Evolutionary conservation across 1,140 invertebrate genomes (phyloP).

Genomic region (Panagrolaimus sp.): DNA sequence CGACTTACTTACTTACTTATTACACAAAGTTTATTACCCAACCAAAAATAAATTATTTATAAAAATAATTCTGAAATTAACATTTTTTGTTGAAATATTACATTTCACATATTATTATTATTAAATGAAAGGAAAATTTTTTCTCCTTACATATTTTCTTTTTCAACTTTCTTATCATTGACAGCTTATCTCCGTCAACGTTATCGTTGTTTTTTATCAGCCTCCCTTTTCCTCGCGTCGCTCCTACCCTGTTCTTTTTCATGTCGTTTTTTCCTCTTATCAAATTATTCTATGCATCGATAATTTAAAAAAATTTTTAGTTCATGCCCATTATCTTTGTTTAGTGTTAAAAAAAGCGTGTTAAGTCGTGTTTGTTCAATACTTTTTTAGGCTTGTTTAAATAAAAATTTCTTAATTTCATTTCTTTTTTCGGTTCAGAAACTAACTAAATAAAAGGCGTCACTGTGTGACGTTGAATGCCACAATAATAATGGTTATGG

Average conservation of each 20-base stretch:
- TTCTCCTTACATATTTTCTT: too few species aligned
- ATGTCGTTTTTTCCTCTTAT: conserved; percentile 7
- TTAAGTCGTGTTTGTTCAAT: not conserved
- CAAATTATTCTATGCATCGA: conserved; percentile 17
- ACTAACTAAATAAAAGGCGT: too few species aligned
- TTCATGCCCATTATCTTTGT: conserved; percentile 1
- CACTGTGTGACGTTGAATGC: not conserved
- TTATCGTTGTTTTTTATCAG: conserved; percentile 14
- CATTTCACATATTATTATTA: too few species aligned
- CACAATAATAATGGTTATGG: conserved; percentile 12
- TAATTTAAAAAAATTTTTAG: not conserved
- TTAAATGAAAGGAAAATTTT: too few species aligned
- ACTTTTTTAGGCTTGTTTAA: conserved; percentile 8
- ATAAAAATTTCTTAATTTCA: not conserved
- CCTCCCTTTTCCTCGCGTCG: not conserved
- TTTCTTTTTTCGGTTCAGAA: not conserved
- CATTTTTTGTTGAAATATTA: too few species aligned
- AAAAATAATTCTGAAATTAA: too few species aligned
- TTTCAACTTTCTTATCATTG: conserved; percentile 9
- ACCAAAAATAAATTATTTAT: too few species aligned
- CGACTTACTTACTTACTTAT: too few species aligned
- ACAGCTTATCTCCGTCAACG: conserved; percentile 12
- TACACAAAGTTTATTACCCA: too few species aligned
- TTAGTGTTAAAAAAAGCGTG: conserved; percentile 10
- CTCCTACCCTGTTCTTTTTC: not conserved